Evolutionary conservation across 2,113 vertebrate genomes (phyloP), one percentile per base, ranked within the genome.

Genomic region (Rhynchomys soricoides): DNA sequence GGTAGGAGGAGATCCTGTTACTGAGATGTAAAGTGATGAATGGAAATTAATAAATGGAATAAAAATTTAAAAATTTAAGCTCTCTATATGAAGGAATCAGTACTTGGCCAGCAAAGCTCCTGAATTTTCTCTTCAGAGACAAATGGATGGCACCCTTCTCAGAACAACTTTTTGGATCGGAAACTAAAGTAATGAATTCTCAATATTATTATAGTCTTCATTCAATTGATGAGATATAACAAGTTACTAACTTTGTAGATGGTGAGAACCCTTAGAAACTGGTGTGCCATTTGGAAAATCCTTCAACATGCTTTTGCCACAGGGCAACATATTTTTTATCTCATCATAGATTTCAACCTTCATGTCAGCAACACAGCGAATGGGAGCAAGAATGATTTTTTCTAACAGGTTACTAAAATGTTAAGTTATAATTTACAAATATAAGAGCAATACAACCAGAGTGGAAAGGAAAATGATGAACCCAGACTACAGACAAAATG

Each of bases 181-280:
- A 93, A 85, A 37, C 26, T 57, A 91, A 91, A 55, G 29, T 31
- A 81, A 88, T 89, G 40, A 86, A 82, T 29, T 6, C 22, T 68
- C 45, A 83, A 52, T 85, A 87, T 82, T 90, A 94, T 78, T 34
- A 87, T 83, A 90, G 68, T 37, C 7, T 91, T 90, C 93, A 89
- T 89, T 93, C 10, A 68, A 50, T 17, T 86, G 62, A 34, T 26
- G 3, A 93, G n/a, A 62, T 70, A 24, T 45, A 43, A 83, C 68
- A 97, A 70, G 1, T 9, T 55, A 22, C 8, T 77, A 31, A 74
- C 19, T 71, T 86, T 81, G 71, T 66, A 52, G 34, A 66, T 1
- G 34, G 26, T 59, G 81, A 16, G 31, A 91, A 57, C 29, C 86
- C 24, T 31, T n/a, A 86, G 29, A 95, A 86, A 86, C 13, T 22